Percentiles rank a stretch among this genome's conserved stretches.
phyloP scores from a whole-genome alignment of 2,888 invertebrate species.

The Lamproptera curius region DNA sequence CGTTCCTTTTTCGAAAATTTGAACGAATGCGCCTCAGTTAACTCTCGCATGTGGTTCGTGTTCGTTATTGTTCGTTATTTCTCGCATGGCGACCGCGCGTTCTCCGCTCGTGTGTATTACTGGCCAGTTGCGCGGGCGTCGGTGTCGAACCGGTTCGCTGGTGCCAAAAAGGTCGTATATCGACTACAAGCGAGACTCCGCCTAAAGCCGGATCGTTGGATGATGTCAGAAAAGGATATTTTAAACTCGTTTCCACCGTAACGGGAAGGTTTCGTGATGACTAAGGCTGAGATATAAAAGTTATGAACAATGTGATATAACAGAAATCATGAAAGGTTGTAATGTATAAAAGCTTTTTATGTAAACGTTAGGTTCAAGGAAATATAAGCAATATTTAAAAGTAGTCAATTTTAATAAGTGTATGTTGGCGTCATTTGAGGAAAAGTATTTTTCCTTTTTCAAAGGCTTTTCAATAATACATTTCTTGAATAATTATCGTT shows the following conservation, averaged over 20 bases:
- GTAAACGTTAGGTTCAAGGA: too few species aligned
- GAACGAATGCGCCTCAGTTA: conserved; percentile 26
- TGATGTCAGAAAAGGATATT: conserved; percentile 59
- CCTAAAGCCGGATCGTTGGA: conserved; percentile 33
- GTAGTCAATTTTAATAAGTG: too few species aligned
- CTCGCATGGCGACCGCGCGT: conserved; percentile 71
- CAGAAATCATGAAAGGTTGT: too few species aligned
- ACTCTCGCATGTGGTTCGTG: conserved; percentile 34
- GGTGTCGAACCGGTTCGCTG: conserved; percentile 29
- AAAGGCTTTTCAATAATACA: too few species aligned
- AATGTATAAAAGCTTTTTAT: too few species aligned
- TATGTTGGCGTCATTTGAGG: too few species aligned
- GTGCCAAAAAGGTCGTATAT: conserved; percentile 44
- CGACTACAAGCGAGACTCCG: conserved; percentile 31
- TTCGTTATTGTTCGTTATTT: conserved; percentile 64
- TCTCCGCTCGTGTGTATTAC: conserved; percentile 49
- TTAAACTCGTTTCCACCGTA: conserved; percentile 44
- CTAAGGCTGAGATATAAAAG: too few species aligned
- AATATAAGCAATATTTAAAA: too few species aligned
- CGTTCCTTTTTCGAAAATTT: conserved; percentile 16
- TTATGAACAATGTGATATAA: too few species aligned
- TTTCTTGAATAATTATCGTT: too few species aligned
- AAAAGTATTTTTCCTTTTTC: too few species aligned
- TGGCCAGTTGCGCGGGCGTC: conserved; percentile 30
- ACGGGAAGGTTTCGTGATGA: conserved; percentile 40